These are phyloP conservation scores for Seriola aureovittata DNA, from an alignment of 2,113 vertebrate species.

Conservation along the genomic window DNA sequence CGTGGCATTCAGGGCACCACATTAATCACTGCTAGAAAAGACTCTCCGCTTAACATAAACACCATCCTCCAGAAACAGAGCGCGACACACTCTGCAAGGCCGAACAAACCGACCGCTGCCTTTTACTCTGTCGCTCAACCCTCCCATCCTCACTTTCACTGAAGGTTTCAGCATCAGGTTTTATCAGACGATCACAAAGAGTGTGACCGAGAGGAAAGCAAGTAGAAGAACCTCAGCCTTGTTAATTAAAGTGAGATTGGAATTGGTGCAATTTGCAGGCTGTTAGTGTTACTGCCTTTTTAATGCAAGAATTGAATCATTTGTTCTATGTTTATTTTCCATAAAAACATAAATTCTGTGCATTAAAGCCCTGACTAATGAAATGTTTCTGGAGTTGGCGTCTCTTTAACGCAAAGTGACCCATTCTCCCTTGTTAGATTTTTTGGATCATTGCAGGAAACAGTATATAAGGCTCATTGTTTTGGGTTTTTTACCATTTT, in stretches of 20 bases:
- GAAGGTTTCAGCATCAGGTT: background rate
- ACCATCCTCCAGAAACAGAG: conserved; percentile 50
- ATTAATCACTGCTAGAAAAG: conserved; percentile 68
- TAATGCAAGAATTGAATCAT: too few relatives aligned
- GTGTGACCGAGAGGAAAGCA: background rate
- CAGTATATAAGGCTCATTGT: background rate
- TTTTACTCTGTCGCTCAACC: background rate
- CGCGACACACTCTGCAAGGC: conserved; percentile 23
- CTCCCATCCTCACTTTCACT: background rate
- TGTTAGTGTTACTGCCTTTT: background rate
- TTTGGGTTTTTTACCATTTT: too few relatives aligned
- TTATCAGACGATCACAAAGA: background rate
- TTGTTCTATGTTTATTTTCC: too few relatives aligned
- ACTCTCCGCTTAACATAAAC: conserved; percentile 65
- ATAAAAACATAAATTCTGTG: background rate
- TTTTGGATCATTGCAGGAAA: background rate
- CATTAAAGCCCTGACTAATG: background rate
- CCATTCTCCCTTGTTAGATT: background rate
- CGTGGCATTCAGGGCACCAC: conserved; percentile 57
- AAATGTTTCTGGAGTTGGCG: background rate
- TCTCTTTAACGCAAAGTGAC: background rate
- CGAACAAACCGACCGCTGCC: background rate
- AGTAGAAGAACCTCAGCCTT: background rate
- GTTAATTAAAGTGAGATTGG: background rate
- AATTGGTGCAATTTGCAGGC: background rate